Conservation (phyloP, 1,140 invertebrate genomes). For the Aethina tumida region DNA sequence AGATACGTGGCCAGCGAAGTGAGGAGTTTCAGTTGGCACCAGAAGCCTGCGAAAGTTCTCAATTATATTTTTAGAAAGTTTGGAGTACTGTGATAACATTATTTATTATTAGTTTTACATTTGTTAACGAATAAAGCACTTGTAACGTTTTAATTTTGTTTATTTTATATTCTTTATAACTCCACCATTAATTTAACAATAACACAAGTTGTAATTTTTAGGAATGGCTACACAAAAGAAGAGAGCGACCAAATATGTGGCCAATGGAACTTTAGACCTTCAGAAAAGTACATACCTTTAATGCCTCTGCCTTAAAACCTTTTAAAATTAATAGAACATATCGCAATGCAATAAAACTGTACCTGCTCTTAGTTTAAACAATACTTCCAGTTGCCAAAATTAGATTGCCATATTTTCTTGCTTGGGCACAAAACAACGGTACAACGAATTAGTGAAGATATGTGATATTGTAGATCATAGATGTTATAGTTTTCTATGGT, state of each 20-base stretch:
- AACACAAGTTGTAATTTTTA: slow-evolving; percentile 28
- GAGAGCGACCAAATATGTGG: slow-evolving; percentile 46
- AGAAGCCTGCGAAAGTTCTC: slow-evolving; percentile 11
- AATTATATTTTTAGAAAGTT: slow-evolving; percentile 18
- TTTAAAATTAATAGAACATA: too few relatives aligned
- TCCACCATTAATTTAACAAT: slow-evolving; percentile 1
- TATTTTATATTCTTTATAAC: slow-evolving; percentile 3
- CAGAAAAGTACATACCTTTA: slow-evolving; percentile 45
- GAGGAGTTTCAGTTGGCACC: slow-evolving; percentile 2
- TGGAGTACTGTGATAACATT: slow-evolving; percentile 13
- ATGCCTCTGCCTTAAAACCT: slow-evolving; percentile 26
- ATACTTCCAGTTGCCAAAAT: too few relatives aligned
- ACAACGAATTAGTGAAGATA: too few relatives aligned
- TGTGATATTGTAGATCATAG: too few relatives aligned
- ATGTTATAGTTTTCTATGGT: too few relatives aligned
- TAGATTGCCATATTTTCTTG: too few relatives aligned
- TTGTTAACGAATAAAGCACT: not conserved
- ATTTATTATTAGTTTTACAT: slow-evolving; percentile 3
- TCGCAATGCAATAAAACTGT: too few relatives aligned
- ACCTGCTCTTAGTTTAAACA: too few relatives aligned
- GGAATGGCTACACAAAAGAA: slow-evolving; percentile 47
- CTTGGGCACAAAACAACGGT: too few relatives aligned
- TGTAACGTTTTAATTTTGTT: slow-evolving; percentile 6
- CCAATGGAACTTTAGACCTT: slow-evolving; percentile 52
- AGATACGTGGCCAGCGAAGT: slow-evolving; percentile 11